A percentile compares a stretch with the other conserved stretches of the same genome.
These are phyloP conservation scores for Scaeva pyrastri DNA, from an alignment of 2,888 invertebrate species.

Conservation along the genomic window DNA sequence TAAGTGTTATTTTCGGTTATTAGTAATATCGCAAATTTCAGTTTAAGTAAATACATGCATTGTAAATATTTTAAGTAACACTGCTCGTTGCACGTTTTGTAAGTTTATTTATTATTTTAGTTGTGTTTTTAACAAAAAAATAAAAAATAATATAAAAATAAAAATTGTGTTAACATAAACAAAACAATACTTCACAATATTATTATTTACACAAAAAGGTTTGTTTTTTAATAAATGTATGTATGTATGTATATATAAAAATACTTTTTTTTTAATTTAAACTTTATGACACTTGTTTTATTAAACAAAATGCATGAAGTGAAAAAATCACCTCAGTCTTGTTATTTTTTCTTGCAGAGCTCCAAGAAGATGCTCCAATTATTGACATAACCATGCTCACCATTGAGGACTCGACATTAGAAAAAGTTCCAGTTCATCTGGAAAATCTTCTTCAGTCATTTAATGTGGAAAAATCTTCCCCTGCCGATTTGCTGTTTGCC, in stretches of 20 bases:
- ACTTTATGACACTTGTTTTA: constrained; percentile 1
- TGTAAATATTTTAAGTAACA: constrained; percentile 30
- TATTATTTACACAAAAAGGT: constrained; percentile 48
- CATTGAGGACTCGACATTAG: constrained; percentile 80
- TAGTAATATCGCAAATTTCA: neutral
- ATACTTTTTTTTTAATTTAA: neutral
- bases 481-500: constrained; percentile 79
- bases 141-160: constrained; percentile 26
- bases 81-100: constrained; percentile 59
- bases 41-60: neutral
- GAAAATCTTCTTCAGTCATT: constrained; percentile 76
- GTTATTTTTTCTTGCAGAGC: constrained; percentile 54
- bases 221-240: constrained; percentile 59
- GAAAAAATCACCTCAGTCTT: constrained; percentile 47
- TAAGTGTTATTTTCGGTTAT: constrained; percentile 34
- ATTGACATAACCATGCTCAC: constrained; percentile 58
- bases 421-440: constrained; percentile 79
- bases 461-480: constrained; percentile 57
- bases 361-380: neutral
- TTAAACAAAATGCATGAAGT: constrained; percentile 14
- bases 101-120: constrained; percentile 25
- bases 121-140: constrained; percentile 56
- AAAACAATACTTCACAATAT: constrained; percentile 23
- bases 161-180: constrained; percentile 64
- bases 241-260: constrained; percentile 5